These are phyloP conservation scores for Caenorhabditis wallacei DNA, from an alignment of 2,888 invertebrate species.

Conservation along the genomic window DNA sequence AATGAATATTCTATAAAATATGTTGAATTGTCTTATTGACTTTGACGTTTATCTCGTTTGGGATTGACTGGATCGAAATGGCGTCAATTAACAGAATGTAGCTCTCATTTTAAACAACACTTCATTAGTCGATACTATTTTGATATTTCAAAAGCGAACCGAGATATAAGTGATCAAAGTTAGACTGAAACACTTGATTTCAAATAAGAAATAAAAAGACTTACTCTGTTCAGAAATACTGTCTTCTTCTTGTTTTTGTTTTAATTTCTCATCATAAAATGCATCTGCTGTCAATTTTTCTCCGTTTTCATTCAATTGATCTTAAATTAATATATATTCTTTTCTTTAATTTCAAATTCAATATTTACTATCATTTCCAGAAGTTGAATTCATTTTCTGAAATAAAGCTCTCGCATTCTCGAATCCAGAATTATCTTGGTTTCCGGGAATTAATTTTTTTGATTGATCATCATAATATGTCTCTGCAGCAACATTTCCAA, in stretches of 20 bases:
- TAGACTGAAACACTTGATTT: neutral
- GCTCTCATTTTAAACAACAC: too few relatives aligned
- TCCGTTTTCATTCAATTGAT: conserved; percentile 14
- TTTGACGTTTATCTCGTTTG: too few relatives aligned
- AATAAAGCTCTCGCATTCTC: conserved; percentile 20
- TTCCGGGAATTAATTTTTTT: neutral
- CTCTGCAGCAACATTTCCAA: conserved; percentile 20
- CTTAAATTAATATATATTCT: neutral
- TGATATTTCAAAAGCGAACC: too few relatives aligned
- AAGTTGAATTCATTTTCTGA: conserved; percentile 19
- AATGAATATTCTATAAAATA: neutral
- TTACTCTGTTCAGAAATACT: neutral
- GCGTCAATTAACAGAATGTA: too few relatives aligned
- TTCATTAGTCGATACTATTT: too few relatives aligned
- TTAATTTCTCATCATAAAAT: conserved; percentile 57
- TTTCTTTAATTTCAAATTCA: neutral
- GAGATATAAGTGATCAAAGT: too few relatives aligned
- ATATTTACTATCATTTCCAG: conserved; percentile 7
- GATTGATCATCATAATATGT: conserved; percentile 35
- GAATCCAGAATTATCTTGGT: conserved; percentile 20
- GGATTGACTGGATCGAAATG: too few relatives aligned
- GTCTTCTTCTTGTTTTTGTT: conserved; percentile 54
- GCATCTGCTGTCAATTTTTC: conserved; percentile 47
- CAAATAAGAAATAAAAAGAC: neutral
- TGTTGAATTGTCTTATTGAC: too few relatives aligned